Evolutionary conservation across 2,888 invertebrate species (phyloP).

Genomic region (Cosmorhoe ocellata): DNA sequence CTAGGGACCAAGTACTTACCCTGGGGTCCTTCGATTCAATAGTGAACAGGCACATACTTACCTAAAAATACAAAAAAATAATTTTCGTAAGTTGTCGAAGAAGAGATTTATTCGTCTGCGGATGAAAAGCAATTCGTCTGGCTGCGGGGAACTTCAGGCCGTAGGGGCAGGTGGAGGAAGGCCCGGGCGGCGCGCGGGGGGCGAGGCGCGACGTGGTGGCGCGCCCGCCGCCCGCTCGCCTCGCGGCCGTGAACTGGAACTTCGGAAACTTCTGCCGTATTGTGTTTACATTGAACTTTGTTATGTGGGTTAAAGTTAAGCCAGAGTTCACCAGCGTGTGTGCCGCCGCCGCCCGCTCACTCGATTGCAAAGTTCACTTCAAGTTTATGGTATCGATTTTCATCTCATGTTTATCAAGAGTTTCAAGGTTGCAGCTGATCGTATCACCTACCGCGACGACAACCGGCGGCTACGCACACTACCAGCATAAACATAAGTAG

Average conservation of each 20-base stretch:
- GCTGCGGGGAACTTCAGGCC: constrained; percentile 32
- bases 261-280: constrained; percentile 79
- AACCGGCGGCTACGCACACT: no score
- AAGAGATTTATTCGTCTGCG: constrained; percentile 32
- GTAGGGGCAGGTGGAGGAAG: constrained; percentile 26
- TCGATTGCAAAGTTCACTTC: constrained; percentile 76
- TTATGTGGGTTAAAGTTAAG: constrained; percentile 83
- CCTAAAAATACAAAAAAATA: not conserved
- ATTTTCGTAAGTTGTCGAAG: no score
- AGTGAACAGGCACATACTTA: no score
- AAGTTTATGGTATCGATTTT: constrained; percentile 79
- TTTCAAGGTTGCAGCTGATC: constrained; percentile 66
- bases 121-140: constrained; percentile 37
- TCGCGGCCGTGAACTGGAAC: constrained; percentile 80
- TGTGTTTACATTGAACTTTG: constrained; percentile 83
- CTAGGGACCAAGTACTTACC: no score
- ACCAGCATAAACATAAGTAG: no score
- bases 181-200: constrained; percentile 18
- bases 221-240: constrained; percentile 48
- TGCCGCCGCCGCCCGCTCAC: constrained; percentile 69
- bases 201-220: constrained; percentile 36
- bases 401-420: constrained; percentile 76
- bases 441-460: no score
- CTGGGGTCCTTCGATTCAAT: no score
- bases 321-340: constrained; percentile 79